Evolutionary conservation across 2,888 invertebrate species (phyloP).

Genomic region (Phragmatobia fuliginosa): DNA sequence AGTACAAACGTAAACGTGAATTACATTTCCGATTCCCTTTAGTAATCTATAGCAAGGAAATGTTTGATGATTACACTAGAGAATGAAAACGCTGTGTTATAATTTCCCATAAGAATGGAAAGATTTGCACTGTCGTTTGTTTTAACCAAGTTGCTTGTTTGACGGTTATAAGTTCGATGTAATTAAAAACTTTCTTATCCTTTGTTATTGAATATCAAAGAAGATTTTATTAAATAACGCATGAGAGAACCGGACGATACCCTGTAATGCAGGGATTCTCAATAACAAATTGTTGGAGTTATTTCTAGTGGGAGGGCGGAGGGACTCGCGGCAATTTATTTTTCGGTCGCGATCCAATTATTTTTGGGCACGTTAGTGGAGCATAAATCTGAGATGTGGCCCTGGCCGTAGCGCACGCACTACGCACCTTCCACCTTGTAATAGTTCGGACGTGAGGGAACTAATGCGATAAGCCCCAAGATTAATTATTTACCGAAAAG

Average conservation of each 20-base stretch:
- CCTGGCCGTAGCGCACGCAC: slow-evolving; percentile 58
- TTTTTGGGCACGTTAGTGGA: slow-evolving; percentile 81
- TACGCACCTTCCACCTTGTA: slow-evolving; percentile 52
- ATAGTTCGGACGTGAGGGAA: slow-evolving; percentile 60
- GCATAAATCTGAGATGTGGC: slow-evolving; percentile 73
- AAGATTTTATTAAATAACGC: slow-evolving; percentile 52
- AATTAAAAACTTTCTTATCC: slow-evolving; percentile 5
- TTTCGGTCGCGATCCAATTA: slow-evolving; percentile 83
- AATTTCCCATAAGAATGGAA: background rate
- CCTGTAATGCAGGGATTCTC: slow-evolving; percentile 68
- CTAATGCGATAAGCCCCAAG: slow-evolving; percentile 65
- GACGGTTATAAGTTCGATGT: background rate
- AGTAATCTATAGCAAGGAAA: slow-evolving; percentile 3
- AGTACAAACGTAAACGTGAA: slow-evolving; percentile 48
- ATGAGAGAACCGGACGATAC: slow-evolving; percentile 43
- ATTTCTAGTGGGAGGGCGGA: slow-evolving; percentile 63
- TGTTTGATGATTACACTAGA: slow-evolving; percentile 2
- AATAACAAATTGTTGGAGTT: slow-evolving; percentile 76
- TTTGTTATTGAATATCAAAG: slow-evolving; percentile 17
- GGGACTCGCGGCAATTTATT: slow-evolving; percentile 76
- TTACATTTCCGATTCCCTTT: slow-evolving; percentile 41
- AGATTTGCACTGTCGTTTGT: background rate
- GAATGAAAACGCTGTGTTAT: background rate
- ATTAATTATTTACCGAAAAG: slow-evolving; percentile 62
- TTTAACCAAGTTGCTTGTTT: background rate